Percentiles rank a stretch among this genome's conserved stretches.
Conservation (phyloP, 2,888 invertebrate genomes). For the Lepeophtheirus nordmannii region DNA sequence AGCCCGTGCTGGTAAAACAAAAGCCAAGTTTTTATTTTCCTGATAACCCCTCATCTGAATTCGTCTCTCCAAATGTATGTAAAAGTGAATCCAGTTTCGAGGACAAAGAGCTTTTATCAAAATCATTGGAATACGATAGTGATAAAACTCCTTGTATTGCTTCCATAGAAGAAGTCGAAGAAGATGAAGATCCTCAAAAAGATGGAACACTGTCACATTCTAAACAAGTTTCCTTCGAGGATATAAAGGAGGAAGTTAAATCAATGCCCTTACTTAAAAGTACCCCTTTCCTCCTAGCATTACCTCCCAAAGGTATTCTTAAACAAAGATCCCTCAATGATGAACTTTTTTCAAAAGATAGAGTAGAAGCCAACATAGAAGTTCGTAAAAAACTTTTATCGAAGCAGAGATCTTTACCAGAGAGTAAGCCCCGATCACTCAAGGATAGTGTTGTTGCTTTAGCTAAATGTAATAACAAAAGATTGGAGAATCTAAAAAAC, state of each 20-base stretch:
- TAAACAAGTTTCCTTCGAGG: slow-evolving; percentile 9
- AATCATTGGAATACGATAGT: slow-evolving; percentile 27
- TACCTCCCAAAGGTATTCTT: slow-evolving; percentile 26
- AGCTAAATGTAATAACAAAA: slow-evolving; percentile 22
- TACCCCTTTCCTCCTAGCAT: background rate
- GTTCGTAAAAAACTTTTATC: slow-evolving; percentile 49
- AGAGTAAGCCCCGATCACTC: slow-evolving; percentile 10
- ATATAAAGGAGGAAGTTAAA: slow-evolving; percentile 6
- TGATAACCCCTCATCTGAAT: background rate
- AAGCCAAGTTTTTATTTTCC: slow-evolving; percentile 25
- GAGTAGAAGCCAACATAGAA: slow-evolving; percentile 61
- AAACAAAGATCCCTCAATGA: slow-evolving; percentile 78
- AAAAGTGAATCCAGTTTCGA: background rate
- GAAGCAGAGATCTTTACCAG: slow-evolving; percentile 15
- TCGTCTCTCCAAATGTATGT: background rate
- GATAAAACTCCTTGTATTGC: slow-evolving; percentile 20
- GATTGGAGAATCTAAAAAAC: slow-evolving; percentile 27
- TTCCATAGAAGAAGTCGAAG: background rate
- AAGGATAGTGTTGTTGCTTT: slow-evolving; percentile 15
- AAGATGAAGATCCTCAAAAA: slow-evolving; percentile 18
- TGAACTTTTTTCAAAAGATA: slow-evolving; percentile 71
- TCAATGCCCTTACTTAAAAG: slow-evolving; percentile 1
- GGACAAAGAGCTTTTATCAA: too few relatives aligned
- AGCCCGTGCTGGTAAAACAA: slow-evolving; percentile 28
- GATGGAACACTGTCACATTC: background rate